A percentile compares a stretch with the other conserved stretches of the same genome.
phyloP scores from a whole-genome alignment of 2,113 vertebrate species.

The Oncorhynchus keta region DNA sequence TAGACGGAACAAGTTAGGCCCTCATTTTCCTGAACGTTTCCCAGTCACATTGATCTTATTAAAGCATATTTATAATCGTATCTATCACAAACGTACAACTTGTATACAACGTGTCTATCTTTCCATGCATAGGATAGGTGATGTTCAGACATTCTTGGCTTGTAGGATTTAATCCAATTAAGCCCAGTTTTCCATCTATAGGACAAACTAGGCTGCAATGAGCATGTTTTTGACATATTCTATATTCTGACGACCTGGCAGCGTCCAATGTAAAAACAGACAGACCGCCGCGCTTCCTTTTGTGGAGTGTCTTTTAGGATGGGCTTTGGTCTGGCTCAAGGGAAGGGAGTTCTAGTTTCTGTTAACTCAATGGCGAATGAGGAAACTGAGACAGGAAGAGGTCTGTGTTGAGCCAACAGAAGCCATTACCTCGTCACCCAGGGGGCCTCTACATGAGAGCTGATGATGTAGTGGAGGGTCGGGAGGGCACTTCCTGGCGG shows the following conservation, averaged over 20 bases:
- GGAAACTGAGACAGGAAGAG: constrained; percentile 63
- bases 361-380: constrained; percentile 57
- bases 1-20: no score
- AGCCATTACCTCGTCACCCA: neutral
- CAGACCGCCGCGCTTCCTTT: constrained; percentile 21
- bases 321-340: neutral
- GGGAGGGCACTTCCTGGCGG: constrained; percentile 15
- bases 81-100: no score
- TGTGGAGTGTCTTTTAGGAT: constrained; percentile 26
- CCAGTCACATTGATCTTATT: no score
- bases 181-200: neutral
- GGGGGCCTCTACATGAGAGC: neutral
- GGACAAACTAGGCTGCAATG: neutral
- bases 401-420: constrained; percentile 45
- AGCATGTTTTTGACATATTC: neutral
- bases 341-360: constrained; percentile 46
- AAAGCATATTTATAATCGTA: no score
- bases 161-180: neutral
- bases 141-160: no score
- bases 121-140: no score
- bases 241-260: neutral
- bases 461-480: constrained; percentile 15
- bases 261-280: constrained; percentile 21
- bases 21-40: no score
- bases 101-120: no score